Evolutionary conservation across 2,113 vertebrate genomes (phyloP), one percentile per base, ranked within the genome.

Genomic region (Catagonus wagneri): DNA sequence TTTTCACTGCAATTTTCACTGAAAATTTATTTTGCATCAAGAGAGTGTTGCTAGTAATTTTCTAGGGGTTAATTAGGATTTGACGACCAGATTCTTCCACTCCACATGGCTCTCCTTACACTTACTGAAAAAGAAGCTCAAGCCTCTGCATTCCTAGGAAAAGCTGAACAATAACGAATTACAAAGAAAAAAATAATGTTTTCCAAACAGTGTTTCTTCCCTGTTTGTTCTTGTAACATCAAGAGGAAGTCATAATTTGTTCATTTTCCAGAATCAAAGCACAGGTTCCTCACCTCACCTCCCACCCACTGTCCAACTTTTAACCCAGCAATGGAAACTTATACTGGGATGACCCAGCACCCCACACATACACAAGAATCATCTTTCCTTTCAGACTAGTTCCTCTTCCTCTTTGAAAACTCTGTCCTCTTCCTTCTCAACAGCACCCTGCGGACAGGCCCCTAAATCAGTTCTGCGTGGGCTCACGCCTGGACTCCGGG

Each of bases 271-370:
- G 14, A 11, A 66, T 7, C 1, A 3, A 74, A 72, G 4, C 36
- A 9, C 50, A 1, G 0, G 32, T 2, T 27, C 22, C 3, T 6
- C 0, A 1, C 32, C n/a, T n/a, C n/a, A n/a, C n/a, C n/a, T n/a
- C n/a, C n/a, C n/a, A n/a, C n/a, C n/a, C n/a, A n/a, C n/a, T n/a
- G n/a, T 44, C 8, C 44, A 44, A 6, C 56, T 54, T 63, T 79
- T 76, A 74, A 52, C 16, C 29, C 13, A 61, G 17, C 14, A 7
- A 7, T 80, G 16, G 23, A 63, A 90, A 81, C 3, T 54, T 80
- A 69, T 72, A 50, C 34, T 5, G 9, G 23, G 9, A n/a, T 72
- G 66, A 65, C 1, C 20, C 56, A 50, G 4, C 3, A 44, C 50
- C 10, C 2, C 23, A 16, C 11, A 34, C 23, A 19, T 16, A n/a